These are phyloP conservation scores for Scaptomyza pallida DNA, from an alignment of 1,140 invertebrate genomes.

Conservation along the genomic window DNA sequence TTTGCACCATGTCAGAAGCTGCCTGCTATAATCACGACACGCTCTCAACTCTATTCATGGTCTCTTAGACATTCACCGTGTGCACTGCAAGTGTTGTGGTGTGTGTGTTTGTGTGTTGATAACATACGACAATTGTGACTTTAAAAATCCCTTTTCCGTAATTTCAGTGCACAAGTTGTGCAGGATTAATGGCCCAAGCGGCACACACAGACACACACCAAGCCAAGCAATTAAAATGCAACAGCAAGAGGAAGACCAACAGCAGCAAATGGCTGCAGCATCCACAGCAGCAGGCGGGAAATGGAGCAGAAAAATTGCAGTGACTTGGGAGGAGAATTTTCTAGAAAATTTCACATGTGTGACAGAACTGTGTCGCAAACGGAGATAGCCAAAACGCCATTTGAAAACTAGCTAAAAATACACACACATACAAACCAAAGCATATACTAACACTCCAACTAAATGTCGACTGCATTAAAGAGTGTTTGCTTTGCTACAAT, in stretches of 20 bases:
- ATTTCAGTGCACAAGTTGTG: slow-evolving; percentile 77
- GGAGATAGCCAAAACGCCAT: slow-evolving; percentile 66
- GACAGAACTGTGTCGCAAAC: slow-evolving; percentile 53
- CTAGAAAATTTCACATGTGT: slow-evolving; percentile 72
- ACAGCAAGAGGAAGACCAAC: slow-evolving; percentile 43
- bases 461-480: slow-evolving; percentile 34
- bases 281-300: slow-evolving; percentile 57
- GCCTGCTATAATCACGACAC: background rate
- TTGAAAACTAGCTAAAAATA: slow-evolving; percentile 60
- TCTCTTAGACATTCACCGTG: slow-evolving; percentile 13
- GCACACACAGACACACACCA: slow-evolving; percentile 43
- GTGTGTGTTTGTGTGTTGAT: slow-evolving; percentile 54
- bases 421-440: slow-evolving; percentile 6
- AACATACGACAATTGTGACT: slow-evolving; percentile 81
- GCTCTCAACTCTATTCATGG: background rate
- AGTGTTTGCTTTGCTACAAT: no score
- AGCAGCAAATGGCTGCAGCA: slow-evolving; percentile 27
- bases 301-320: slow-evolving; percentile 80
- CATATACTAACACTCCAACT: background rate
- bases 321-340: slow-evolving; percentile 70
- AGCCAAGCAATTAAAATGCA: slow-evolving; percentile 80
- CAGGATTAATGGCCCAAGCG: slow-evolving; percentile 78
- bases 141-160: slow-evolving; percentile 77
- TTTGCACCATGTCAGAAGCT: no score
- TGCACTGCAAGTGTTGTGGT: no score